Evolutionary conservation across 2,888 invertebrate species (phyloP), one percentile per base, ranked within the genome.

Genomic region (Lypha dubia): DNA sequence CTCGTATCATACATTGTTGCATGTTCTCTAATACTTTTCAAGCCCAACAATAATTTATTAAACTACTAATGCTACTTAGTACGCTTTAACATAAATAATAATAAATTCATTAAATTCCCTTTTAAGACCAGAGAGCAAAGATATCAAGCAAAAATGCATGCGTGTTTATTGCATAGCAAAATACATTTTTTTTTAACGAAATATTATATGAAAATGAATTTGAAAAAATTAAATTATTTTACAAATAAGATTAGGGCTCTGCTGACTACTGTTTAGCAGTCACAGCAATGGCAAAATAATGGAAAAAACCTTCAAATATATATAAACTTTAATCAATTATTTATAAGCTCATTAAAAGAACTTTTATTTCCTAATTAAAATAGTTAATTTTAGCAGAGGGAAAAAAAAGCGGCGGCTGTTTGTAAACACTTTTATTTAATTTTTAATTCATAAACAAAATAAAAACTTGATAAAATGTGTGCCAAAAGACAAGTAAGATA

Each of bases 401-500:
- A 9, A 56, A 53, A 20, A 20, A 17, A 17, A 17, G 3, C 0
- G 20, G 9, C 1, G 0, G 3, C 15, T 24, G 11, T 2, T 9
- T 3, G 4, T 22, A 62, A 22, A 3, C 9, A n/a, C 13, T 62
- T 41, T 32, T 24, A 41, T 41, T 41, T 41, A 28, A 17, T 44
- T 70, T n/a, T 13, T 56, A 8, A 56, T 56, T 28, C 9, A 56
- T 4, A 28, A 13, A 70, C n/a, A 17, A 17, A 13, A 5, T 9
- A 9, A 41, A 58, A 65, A 15, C 32, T 20, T 51, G 22, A 46
- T 35, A 41, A 17, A 53, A 41, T 5, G 9, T 82, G 76, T 77
- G 82, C 15, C 56, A 41, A 73, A 32, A 44, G n/a, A 71, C 56
- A 71, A 76, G 76, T 73, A 71, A 53, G 22, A 35, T 46, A 82